A percentile compares a stretch with the other conserved stretches of the same genome.
Conservation (phyloP, 2,888 invertebrate species). For the Endomychus coccineus region DNA sequence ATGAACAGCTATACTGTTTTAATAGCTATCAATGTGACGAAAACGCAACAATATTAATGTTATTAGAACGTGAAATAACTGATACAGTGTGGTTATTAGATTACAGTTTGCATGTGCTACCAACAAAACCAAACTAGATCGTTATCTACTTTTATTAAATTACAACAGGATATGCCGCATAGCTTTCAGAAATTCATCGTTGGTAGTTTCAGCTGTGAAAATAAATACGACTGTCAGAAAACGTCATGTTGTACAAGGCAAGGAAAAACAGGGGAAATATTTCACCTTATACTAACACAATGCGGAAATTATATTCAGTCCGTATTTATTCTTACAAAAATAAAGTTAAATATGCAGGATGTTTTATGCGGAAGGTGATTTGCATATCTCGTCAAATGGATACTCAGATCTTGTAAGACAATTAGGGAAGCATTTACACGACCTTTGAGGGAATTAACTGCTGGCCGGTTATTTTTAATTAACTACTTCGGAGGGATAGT, state of each 20-base stretch:
- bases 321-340: conserved; percentile 10
- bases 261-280: neutral
- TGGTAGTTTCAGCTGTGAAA: neutral
- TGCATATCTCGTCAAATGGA: conserved; percentile 3
- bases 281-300: conserved; percentile 7
- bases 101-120: no score
- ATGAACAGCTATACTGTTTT: no score
- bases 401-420: no score
- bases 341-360: conserved; percentile 1
- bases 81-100: no score
- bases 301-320: conserved; percentile 10
- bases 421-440: no score
- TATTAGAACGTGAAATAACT: no score
- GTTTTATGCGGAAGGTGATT: conserved; percentile 1
- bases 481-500: no score
- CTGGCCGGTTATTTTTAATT: no score
- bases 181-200: conserved; percentile 9
- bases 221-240: neutral
- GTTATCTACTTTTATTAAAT: conserved; percentile 13
- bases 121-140: conserved; percentile 7
- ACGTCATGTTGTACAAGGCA: neutral
- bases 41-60: no score
- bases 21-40: no score
- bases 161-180: conserved; percentile 14
- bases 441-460: no score